Percentiles rank a stretch among this genome's conserved stretches.
Evolutionary conservation across 2,888 invertebrate genomes (phyloP).

Genomic region (Phalera bucephala): DNA sequence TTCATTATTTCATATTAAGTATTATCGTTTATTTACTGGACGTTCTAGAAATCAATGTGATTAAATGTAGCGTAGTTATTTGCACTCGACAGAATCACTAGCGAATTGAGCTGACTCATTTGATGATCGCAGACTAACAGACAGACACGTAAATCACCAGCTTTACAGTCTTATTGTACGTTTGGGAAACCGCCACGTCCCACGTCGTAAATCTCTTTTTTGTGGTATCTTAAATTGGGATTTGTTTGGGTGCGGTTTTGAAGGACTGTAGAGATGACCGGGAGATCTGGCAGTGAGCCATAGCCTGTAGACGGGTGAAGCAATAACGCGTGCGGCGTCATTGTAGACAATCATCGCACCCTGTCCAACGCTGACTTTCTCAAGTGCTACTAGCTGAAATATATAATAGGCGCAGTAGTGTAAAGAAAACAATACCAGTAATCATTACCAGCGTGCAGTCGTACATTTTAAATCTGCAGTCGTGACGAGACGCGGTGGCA

Average conservation of each 20-base stretch:
- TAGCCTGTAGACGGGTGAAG: conserved; percentile 3
- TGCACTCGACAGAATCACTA: no score
- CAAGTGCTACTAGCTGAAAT: not conserved
- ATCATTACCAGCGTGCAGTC: conserved; percentile 2
- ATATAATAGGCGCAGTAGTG: conserved; percentile 9
- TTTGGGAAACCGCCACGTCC: conserved; percentile 33
- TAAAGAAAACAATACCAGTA: not conserved
- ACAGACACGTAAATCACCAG: conserved; percentile 48
- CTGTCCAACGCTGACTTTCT: conserved; percentile 5
- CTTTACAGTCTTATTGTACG: conserved; percentile 47
- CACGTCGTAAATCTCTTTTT: conserved; percentile 42
- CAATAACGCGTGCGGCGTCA: not conserved
- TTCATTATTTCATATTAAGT: no score
- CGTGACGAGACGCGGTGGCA: conserved; percentile 40
- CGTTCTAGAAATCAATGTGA: no score
- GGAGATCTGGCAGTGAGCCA: conserved; percentile 48
- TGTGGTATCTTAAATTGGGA: conserved; percentile 49
- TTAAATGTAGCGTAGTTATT: not conserved
- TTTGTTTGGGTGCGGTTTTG: conserved; percentile 52
- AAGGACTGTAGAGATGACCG: conserved; percentile 36
- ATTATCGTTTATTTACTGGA: no score
- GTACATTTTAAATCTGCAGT: conserved; percentile 9
- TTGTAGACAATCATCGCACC: conserved; percentile 1
- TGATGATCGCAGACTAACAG: conserved; percentile 28
- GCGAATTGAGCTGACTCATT: conserved; percentile 12